Conservation (phyloP, 2,888 invertebrate genomes). For the Apoda limacodes region DNA sequence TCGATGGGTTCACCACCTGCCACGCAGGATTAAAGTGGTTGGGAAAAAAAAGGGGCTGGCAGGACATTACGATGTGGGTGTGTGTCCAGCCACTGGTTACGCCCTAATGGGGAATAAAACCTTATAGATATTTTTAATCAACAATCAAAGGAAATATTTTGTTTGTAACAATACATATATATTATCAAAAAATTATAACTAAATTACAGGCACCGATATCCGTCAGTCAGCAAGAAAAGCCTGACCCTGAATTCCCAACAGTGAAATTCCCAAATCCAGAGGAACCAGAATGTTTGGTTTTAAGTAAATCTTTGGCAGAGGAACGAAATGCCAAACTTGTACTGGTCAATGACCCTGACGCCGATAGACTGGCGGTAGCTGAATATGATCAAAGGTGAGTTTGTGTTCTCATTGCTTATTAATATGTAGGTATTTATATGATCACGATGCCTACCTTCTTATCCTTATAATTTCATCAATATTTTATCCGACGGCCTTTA, state of each 20-base stretch:
- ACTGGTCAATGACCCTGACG: slow-evolving; percentile 98
- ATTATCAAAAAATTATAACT: too few species aligned
- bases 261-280: slow-evolving; percentile 99
- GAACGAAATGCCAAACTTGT: slow-evolving; percentile 77
- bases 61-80: too few species aligned
- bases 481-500: too few species aligned
- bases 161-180: too few species aligned
- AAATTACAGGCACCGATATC: slow-evolving; percentile 69
- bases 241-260: slow-evolving; percentile 97
- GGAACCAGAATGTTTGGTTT: slow-evolving; percentile 83
- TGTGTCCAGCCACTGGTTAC: too few species aligned
- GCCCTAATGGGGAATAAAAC: too few species aligned
- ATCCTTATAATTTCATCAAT: not conserved
- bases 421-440: not conserved
- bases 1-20: too few species aligned
- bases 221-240: slow-evolving; percentile 82
- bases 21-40: too few species aligned
- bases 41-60: too few species aligned
- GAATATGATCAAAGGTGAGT: slow-evolving; percentile 77
- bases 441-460: slow-evolving; percentile 1
- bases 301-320: slow-evolving; percentile 84
- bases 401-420: slow-evolving; percentile 3
- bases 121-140: too few species aligned
- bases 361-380: slow-evolving; percentile 94
- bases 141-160: too few species aligned